Evolutionary conservation across 2,113 vertebrate genomes (phyloP).

Genomic region (Miniopterus natalensis): DNA sequence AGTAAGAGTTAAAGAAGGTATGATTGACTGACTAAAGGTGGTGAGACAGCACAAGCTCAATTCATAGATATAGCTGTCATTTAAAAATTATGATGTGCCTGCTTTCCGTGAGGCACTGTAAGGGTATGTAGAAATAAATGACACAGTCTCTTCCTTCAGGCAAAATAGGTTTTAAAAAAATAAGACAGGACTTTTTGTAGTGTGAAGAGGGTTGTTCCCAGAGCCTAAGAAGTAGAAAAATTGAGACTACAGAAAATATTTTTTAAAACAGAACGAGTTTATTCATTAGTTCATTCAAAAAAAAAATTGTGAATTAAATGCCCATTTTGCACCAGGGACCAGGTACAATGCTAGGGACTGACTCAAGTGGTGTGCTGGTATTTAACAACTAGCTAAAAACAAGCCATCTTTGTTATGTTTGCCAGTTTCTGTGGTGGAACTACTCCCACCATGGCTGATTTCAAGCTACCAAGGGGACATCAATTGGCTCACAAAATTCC

Average conservation of each 20-base stretch:
- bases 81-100: constrained; percentile 63
- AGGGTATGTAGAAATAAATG: constrained; percentile 69
- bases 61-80: constrained; percentile 58
- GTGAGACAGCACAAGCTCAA: constrained; percentile 32
- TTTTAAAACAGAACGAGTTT: neutral
- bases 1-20: neutral
- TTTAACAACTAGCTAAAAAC: neutral
- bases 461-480: neutral
- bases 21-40: constrained; percentile 62
- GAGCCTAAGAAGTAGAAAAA: constrained; percentile 21
- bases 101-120: constrained; percentile 49
- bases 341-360: neutral
- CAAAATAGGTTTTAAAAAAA: constrained; percentile 33
- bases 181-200: constrained; percentile 12
- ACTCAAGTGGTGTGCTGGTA: neutral
- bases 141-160: constrained; percentile 39
- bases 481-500: neutral
- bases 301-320: neutral
- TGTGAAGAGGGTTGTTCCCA: neutral
- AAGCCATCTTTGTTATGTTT: neutral
- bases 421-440: neutral
- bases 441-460: constrained; percentile 1
- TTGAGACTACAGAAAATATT: neutral
- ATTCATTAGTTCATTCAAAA: neutral
- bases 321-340: neutral